Evolutionary conservation across 2,888 invertebrate species (phyloP), one percentile per base, ranked within the genome.

Genomic region (Lypha dubia): DNA sequence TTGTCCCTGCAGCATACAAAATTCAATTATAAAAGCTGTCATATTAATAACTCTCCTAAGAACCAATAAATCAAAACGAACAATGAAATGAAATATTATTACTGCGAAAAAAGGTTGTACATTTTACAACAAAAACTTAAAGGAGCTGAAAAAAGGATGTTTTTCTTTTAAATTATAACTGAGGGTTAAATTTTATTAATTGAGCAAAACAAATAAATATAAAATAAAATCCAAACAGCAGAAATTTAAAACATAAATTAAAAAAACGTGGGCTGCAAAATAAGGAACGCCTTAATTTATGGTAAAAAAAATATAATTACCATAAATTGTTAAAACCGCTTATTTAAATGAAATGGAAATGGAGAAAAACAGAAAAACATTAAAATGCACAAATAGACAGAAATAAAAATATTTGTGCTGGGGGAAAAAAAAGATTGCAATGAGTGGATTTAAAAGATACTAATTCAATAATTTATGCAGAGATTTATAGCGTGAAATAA

Each of bases 391-490:
- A 44, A 20, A 46, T 9, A 56, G 38, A 60, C 32, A 51, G 11
- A 49, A 60, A 60, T 22, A 56, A 51, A 53, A 70, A 49, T 38
- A 4, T 41, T 32, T 63, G 11, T 17, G n/a, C 20, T 24, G 1
- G 24, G 6, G 35, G 22, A 13, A 38, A 53, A 73, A 49, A 53
- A 51, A 6, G 20, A 68, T 41, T 49, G 17, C 44, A 49, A 62
- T 51, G 38, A 60, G 58, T 20, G 60, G 46, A 70, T 71, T 53
- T 35, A 46, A 56, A 88, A 86, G 86, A 86, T 85, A 88, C 88
- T 89, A 89, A 89, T 89, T 89, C 89, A 89, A 88, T 89, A 89
- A 89, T 89, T 89, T 89, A 89, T 89, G 89, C 88, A 88, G 88
- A 88, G 89, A 89, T 88, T 89, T 88, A 85, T 28, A 15, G 60